Evolutionary conservation across 2,113 vertebrate species (phyloP).

Genomic region (Tympanuchus pallidicinctus): DNA sequence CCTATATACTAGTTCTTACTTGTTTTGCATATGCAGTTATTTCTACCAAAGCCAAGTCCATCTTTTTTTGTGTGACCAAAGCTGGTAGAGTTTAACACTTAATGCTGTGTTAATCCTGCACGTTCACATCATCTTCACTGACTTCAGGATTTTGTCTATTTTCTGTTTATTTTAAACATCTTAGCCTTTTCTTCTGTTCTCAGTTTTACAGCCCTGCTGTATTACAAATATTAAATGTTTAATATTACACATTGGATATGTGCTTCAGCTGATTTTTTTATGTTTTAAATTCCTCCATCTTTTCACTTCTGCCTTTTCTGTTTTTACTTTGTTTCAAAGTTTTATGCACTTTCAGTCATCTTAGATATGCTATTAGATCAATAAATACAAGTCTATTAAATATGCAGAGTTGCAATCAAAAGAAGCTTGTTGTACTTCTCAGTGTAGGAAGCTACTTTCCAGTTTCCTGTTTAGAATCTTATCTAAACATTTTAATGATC

Average conservation of each 20-base stretch:
- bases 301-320: neutral
- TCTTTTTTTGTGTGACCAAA: neutral
- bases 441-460: neutral
- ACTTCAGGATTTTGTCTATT: constrained; percentile 9
- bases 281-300: neutral
- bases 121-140: neutral
- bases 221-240: neutral
- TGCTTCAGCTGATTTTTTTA: neutral
- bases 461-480: neutral
- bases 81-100: neutral
- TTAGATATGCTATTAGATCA: neutral
- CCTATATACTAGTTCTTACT: neutral
- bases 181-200: neutral
- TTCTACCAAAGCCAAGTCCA: neutral
- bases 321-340: neutral
- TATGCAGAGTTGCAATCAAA: neutral
- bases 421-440: neutral
- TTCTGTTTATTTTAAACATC: neutral
- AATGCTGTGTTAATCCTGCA: neutral
- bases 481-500: neutral
- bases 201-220: neutral
- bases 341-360: neutral
- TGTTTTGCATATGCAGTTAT: neutral
- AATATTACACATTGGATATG: neutral
- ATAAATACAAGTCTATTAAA: neutral